Evolutionary conservation across 2,113 vertebrate species (phyloP).

Genomic region (Nettapus auritus): DNA sequence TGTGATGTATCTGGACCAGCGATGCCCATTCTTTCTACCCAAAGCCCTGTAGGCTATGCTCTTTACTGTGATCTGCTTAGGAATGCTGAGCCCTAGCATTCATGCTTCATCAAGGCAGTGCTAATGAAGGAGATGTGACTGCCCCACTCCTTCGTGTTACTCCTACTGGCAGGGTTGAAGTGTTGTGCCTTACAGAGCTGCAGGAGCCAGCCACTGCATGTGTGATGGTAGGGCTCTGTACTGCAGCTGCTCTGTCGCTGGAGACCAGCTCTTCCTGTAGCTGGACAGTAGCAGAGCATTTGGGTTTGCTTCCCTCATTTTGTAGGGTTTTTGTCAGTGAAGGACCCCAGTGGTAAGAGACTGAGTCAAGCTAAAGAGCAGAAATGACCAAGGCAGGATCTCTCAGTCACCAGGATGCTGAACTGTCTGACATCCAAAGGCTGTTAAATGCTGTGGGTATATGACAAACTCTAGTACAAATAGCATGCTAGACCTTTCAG

Average conservation of each 20-base stretch:
- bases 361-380: background rate
- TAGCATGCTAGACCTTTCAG: background rate
- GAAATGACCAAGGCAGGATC: background rate
- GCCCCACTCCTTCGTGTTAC: background rate
- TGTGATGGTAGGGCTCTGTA: background rate
- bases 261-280: background rate
- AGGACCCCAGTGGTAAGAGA: background rate
- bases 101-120: background rate
- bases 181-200: background rate
- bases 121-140: background rate
- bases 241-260: background rate
- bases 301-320: background rate
- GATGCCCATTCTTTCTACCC: background rate
- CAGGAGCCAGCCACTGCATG: background rate
- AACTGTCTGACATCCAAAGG: background rate
- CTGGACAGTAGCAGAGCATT: background rate
- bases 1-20: background rate
- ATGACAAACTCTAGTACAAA: background rate
- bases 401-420: background rate
- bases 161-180: background rate
- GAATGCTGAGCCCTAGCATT: background rate
- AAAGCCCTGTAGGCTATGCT: background rate
- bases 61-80: fast-evolving
- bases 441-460: background rate
- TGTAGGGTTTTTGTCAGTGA: background rate